Evolutionary conservation across 2,113 vertebrate species (phyloP), one percentile per base, ranked within the genome.

Genomic region (Willisornis vidua): DNA sequence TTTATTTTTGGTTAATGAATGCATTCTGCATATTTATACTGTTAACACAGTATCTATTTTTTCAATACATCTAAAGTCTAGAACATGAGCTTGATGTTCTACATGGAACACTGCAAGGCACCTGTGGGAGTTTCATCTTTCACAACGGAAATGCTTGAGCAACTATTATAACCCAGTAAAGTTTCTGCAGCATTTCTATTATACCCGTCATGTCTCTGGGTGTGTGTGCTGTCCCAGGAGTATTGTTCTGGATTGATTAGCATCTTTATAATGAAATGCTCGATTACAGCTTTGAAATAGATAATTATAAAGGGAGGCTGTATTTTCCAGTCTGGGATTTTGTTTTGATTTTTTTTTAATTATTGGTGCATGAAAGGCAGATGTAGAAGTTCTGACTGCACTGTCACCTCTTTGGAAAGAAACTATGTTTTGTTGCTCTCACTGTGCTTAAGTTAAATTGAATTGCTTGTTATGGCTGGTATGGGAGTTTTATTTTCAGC

Each of bases 211-310:
- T 16, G 33, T 88, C 68, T 96, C 82, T 91, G 84, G 66, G 94
- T 8, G 7, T 55, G 43, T 72, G 66, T 85, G 68, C 61, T 94
- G 57, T 95, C 92, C 91, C 90, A 87, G 41, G 58, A 96, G 93
- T 89, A 95, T 91, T 97, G 73, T 94, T 96, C 85, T 70, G 74
- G 70, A 97, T 35, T 91, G 66, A 87, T 95, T 80, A 96, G 43
- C 74, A 79, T 96, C 91, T 93, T 70, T 58, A 89, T 73, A 96
- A 94, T 82, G 93, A 96, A 96, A 94, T 97, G 89, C 52, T 97
- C 89, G 81, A 96, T 96, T 95, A 89, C 63, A 96, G 68, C 68
- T 95, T 95, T 96, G 72, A 97, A 96, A 96, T 57, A 84, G 80
- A 91, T 95, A 95, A 97, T 97, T 97, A 96, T 89, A 95, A 97